Evolutionary conservation across 2,888 invertebrate species (phyloP).

Genomic region (Gonocerus acuteangulatus): DNA sequence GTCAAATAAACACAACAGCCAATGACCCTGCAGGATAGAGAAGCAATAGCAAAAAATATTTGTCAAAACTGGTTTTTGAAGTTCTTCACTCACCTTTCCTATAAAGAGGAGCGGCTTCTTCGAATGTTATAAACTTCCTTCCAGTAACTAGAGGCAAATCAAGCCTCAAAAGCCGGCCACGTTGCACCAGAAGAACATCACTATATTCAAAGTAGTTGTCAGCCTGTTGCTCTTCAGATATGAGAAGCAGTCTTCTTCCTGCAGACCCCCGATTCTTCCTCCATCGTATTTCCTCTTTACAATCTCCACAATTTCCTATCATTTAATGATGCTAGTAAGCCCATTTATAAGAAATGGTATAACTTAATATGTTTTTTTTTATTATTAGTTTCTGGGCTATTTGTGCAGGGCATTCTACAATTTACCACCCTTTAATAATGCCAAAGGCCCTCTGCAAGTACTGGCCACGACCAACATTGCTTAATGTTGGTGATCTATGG

Average conservation of each 20-base stretch:
- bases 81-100: background rate
- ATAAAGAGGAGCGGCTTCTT: background rate
- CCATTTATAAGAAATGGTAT: too few relatives aligned
- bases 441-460: too few relatives aligned
- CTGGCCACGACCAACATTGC: too few relatives aligned
- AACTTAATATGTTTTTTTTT: too few relatives aligned
- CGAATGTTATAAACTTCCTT: background rate
- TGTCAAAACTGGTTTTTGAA: too few relatives aligned
- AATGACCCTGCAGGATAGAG: too few relatives aligned
- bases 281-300: background rate
- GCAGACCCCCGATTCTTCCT: background rate
- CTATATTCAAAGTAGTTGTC: background rate
- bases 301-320: slow-evolving; percentile 1
- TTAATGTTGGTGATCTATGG: too few relatives aligned
- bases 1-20: too few relatives aligned
- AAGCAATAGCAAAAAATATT: too few relatives aligned
- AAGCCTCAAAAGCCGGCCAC: background rate
- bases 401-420: too few relatives aligned
- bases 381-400: too few relatives aligned
- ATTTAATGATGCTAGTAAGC: background rate
- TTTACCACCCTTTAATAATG: too few relatives aligned
- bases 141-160: background rate
- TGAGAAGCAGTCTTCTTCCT: background rate
- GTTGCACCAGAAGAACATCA: slow-evolving; percentile 1
- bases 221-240: background rate